Conservation (phyloP, 2,888 invertebrate genomes). For the Hydrotaea cyrtoneurina region DNA sequence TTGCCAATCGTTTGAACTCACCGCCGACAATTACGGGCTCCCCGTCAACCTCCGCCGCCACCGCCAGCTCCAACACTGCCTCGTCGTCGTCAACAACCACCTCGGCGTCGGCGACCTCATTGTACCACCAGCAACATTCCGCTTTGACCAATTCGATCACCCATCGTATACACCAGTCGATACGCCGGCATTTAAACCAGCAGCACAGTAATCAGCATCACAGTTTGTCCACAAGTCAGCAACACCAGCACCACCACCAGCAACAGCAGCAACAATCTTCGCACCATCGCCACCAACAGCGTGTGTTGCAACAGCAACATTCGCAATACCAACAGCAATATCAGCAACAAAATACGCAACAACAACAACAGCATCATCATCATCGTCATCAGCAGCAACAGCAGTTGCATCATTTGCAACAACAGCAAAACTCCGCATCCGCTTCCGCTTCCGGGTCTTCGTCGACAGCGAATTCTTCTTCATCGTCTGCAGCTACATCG, state of each 20-base stretch:
- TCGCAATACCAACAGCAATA: slow-evolving; percentile 58
- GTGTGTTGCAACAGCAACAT: slow-evolving; percentile 50
- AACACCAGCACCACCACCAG: slow-evolving; percentile 40
- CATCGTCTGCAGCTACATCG: slow-evolving; percentile 5
- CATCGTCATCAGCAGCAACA: slow-evolving; percentile 47
- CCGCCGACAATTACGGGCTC: slow-evolving; percentile 42
- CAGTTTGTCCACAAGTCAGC: slow-evolving; percentile 17
- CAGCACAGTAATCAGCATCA: slow-evolving; percentile 73
- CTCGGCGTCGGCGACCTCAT: slow-evolving; percentile 68
- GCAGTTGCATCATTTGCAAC: slow-evolving; percentile 67
- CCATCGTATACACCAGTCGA: slow-evolving; percentile 78
- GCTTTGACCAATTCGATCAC: slow-evolving; percentile 77
- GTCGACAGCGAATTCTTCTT: slow-evolving; percentile 33
- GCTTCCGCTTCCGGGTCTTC: slow-evolving; percentile 62
- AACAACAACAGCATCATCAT: slow-evolving; percentile 64
- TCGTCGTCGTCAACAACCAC: slow-evolving; percentile 67
- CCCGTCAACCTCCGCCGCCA: slow-evolving; percentile 68
- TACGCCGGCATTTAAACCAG: slow-evolving; percentile 77
- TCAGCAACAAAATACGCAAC: slow-evolving; percentile 66
- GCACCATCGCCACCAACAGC: slow-evolving; percentile 53
- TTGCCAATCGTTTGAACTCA: slow-evolving; percentile 75
- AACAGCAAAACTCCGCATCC: slow-evolving; percentile 70
- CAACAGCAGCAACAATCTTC: slow-evolving; percentile 45
- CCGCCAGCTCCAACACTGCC: slow-evolving; percentile 44
- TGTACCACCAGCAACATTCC: slow-evolving; percentile 66